Evolutionary conservation across 2,797 vertebrate species (phyloP).

Genomic region (Karalla daura): DNA sequence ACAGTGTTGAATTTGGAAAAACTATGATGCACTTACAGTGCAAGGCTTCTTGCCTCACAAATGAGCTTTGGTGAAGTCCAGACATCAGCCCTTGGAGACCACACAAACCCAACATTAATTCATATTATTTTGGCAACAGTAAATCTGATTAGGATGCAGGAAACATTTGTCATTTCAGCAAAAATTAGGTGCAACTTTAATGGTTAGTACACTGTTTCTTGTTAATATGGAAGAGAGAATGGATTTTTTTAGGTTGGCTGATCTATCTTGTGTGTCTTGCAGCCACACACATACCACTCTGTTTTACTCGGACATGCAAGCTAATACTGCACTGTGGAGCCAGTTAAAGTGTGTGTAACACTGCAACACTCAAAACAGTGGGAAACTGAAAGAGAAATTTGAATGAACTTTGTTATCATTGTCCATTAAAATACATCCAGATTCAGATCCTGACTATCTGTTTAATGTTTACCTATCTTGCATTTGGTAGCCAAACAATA

Average conservation of each 20-base stretch:
- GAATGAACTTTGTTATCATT: background rate
- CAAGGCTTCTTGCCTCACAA: background rate
- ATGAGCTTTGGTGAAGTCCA: background rate
- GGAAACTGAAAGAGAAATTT: background rate
- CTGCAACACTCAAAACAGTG: background rate
- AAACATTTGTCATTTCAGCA: background rate
- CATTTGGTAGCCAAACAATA: background rate
- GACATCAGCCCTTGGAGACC: background rate
- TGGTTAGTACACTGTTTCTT: background rate
- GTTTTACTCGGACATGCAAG: background rate
- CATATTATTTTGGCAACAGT: background rate
- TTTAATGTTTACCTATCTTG: too few relatives aligned
- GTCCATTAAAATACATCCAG: background rate
- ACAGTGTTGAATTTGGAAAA: background rate
- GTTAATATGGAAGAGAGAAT: background rate
- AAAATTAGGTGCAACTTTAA: background rate
- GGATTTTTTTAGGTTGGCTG: too few relatives aligned
- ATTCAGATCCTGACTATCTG: background rate
- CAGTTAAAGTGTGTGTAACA: background rate
- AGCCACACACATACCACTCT: background rate
- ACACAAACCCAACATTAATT: background rate
- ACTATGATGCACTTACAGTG: background rate
- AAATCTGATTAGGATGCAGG: background rate
- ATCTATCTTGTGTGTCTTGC: too few relatives aligned
- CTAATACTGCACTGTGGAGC: background rate